These are phyloP conservation scores for Bombus pyrosoma DNA, from an alignment of 1,140 invertebrate genomes.

Conservation along the genomic window DNA sequence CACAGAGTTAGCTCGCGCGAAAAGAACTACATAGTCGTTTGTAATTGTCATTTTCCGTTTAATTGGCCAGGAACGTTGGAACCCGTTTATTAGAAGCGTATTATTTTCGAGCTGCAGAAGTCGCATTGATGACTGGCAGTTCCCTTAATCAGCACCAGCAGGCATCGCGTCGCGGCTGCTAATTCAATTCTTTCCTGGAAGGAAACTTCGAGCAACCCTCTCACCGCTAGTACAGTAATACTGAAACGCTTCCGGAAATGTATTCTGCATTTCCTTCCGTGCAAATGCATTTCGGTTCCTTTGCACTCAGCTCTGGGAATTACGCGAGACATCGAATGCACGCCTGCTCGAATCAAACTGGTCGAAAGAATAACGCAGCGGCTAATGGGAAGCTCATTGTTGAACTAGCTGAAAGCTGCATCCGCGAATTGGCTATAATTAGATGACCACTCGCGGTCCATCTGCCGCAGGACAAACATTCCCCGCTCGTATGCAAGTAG, in stretches of 20 bases:
- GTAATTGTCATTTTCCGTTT: background rate
- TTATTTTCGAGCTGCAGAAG: conserved; percentile 13
- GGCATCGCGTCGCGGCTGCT: background rate
- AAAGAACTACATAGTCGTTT: background rate
- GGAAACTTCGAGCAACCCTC: background rate
- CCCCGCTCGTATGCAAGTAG: background rate
- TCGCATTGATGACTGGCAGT: background rate
- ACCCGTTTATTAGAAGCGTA: background rate
- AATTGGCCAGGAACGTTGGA: background rate
- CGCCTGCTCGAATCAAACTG: background rate
- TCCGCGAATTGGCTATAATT: conserved; percentile 15
- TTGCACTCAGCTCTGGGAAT: background rate
- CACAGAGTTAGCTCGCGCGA: too few species aligned
- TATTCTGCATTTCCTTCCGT: background rate
- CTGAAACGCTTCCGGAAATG: background rate
- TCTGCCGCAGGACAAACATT: background rate
- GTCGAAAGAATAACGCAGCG: background rate
- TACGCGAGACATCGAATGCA: background rate
- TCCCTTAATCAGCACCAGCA: background rate
- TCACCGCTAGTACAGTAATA: background rate
- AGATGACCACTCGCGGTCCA: background rate
- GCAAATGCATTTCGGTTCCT: background rate
- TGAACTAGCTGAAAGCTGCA: background rate
- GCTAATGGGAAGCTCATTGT: conserved; percentile 2
- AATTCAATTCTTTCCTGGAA: conserved; percentile 41